These are phyloP conservation scores for Chorisops tibialis DNA, from an alignment of 2,888 invertebrate genomes.

Conservation along the genomic window DNA sequence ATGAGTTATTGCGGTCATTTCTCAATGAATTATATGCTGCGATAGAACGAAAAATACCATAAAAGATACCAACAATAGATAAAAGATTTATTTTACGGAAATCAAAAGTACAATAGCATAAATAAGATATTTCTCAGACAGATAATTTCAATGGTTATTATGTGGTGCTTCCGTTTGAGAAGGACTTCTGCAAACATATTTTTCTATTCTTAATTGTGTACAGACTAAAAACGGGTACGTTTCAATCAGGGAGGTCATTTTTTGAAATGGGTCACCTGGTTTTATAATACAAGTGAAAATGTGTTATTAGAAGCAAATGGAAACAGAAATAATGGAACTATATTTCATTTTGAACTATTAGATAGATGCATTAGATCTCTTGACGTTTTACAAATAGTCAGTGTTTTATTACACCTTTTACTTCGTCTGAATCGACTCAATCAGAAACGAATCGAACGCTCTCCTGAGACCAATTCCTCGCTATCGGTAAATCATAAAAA, in stretches of 20 bases:
- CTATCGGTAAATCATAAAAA: too few relatives aligned
- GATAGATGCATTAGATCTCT: too few relatives aligned
- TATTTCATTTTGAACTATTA: too few relatives aligned
- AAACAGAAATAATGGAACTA: too few relatives aligned
- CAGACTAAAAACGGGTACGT: neutral
- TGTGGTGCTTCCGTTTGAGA: constrained; percentile 20
- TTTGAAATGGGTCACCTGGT: too few relatives aligned
- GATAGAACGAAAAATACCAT: neutral
- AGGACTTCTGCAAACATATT: constrained; percentile 13
- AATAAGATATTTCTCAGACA: neutral
- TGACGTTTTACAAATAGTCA: too few relatives aligned
- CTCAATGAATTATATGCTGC: neutral
- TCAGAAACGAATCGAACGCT: too few relatives aligned
- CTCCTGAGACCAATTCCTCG: too few relatives aligned
- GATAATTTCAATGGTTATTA: neutral
- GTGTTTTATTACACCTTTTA: too few relatives aligned
- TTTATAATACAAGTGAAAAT: too few relatives aligned
- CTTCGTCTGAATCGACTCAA: too few relatives aligned
- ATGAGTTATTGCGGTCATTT: constrained; percentile 23
- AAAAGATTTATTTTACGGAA: constrained; percentile 25
- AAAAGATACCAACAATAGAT: neutral
- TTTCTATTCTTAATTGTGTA: neutral
- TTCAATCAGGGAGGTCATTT: constrained; percentile 9
- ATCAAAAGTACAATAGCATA: constrained; percentile 5
- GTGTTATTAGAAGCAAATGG: too few relatives aligned